These are phyloP conservation scores for Leucopternis melanops DNA, from an alignment of 2,113 vertebrate species.

Conservation along the genomic window DNA sequence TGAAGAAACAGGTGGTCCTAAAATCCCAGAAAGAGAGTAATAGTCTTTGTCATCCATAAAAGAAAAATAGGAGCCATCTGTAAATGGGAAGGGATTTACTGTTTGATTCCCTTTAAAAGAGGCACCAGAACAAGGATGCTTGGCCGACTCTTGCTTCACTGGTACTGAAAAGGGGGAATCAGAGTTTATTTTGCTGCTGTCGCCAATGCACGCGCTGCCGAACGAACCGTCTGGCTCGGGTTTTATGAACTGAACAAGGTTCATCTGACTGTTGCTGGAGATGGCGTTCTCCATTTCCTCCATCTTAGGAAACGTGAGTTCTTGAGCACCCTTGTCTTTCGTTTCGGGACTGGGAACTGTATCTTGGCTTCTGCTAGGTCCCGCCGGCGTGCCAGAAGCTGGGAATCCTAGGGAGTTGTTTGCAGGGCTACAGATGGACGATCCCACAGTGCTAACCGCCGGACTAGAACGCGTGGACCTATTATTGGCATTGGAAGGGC, in stretches of 20 bases:
- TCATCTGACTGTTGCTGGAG: constrained; percentile 82
- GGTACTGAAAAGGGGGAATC: constrained; percentile 84
- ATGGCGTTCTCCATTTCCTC: constrained; percentile 86
- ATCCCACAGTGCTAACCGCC: constrained; percentile 73
- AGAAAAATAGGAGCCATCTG: constrained; percentile 94
- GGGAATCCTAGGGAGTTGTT: constrained; percentile 71
- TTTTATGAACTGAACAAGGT: constrained; percentile 93
- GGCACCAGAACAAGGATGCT: constrained; percentile 86
- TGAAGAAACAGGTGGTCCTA: constrained; percentile 91
- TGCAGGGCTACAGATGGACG: constrained; percentile 73
- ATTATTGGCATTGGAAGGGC: constrained; percentile 84
- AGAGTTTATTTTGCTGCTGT: constrained; percentile 73
- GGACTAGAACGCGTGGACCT: constrained; percentile 79
- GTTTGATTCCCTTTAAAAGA: constrained; percentile 83
- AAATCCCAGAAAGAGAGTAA: constrained; percentile 95
- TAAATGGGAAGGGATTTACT: constrained; percentile 86
- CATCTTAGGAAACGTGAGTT: constrained; percentile 87
- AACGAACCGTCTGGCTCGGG: constrained; percentile 89
- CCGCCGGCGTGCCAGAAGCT: constrained; percentile 61
- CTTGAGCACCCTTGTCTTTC: constrained; percentile 83
- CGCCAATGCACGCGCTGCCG: constrained; percentile 86
- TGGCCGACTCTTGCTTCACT: constrained; percentile 89
- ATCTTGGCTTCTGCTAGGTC: constrained; percentile 80
- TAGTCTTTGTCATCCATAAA: constrained; percentile 98
- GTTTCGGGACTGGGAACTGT: constrained; percentile 80